Conservation (phyloP, 2,797 vertebrate genomes). For the Eulemur coronatus region DNA sequence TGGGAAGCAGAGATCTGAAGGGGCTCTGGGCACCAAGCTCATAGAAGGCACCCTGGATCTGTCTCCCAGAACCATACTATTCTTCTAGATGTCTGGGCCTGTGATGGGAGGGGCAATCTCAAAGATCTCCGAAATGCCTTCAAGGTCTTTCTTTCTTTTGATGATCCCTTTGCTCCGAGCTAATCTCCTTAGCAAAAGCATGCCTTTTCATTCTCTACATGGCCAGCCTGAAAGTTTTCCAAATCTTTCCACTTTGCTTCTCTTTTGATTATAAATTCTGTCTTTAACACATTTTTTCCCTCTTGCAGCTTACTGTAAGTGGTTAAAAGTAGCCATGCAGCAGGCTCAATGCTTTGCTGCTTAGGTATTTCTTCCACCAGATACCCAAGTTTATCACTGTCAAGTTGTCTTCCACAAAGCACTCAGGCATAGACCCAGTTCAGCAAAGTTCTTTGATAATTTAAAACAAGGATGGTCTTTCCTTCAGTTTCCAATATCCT, state of each 20-base stretch:
- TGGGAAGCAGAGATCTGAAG: not conserved
- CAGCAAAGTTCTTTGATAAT: not conserved
- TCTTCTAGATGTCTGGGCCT: not conserved
- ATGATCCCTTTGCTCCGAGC: not conserved
- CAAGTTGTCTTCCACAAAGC: not conserved
- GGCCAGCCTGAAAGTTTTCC: not conserved
- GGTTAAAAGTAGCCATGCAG: not conserved
- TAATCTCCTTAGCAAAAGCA: not conserved
- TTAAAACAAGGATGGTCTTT: not conserved
- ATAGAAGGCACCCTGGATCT: no score
- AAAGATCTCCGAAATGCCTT: not conserved
- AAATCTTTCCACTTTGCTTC: not conserved
- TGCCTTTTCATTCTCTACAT: not conserved
- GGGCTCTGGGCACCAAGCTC: not conserved
- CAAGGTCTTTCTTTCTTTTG: not conserved
- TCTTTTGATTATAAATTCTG: not conserved
- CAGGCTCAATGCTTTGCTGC: not conserved
- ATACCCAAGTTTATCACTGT: not conserved
- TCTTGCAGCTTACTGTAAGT: not conserved
- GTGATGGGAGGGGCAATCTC: not conserved
- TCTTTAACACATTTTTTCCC: not conserved
- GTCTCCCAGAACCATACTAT: not conserved
- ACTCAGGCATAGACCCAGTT: not conserved
- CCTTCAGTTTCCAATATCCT: not conserved
- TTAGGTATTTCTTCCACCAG: not conserved